These are phyloP conservation scores for Anguilla marmorata DNA, from an alignment of 2,797 vertebrate genomes.

Conservation along the genomic window DNA sequence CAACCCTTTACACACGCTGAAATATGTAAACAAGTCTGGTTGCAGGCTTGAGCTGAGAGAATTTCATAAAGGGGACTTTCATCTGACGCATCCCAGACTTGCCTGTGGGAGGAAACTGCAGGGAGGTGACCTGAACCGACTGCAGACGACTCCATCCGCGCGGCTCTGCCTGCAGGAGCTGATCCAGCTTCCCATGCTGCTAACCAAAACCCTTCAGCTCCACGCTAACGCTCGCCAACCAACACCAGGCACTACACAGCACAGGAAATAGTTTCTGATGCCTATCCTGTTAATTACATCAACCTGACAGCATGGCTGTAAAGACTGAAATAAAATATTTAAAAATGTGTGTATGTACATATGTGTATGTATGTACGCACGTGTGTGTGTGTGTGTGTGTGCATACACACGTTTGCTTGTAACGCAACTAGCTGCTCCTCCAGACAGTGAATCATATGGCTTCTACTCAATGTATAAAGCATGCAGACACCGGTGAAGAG, in stretches of 20 bases:
- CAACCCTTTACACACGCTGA: background rate
- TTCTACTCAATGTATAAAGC: background rate
- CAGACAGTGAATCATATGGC: background rate
- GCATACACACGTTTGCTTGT: too few relatives aligned
- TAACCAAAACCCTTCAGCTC: background rate
- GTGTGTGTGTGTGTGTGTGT: background rate
- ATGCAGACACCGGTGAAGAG: background rate
- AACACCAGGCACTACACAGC: background rate
- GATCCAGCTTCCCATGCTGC: background rate
- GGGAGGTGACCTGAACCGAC: conserved; percentile 4
- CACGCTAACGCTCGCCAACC: background rate
- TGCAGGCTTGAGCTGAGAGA: background rate
- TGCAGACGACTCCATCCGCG: conserved; percentile 27
- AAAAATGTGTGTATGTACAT: too few relatives aligned
- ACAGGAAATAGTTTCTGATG: background rate
- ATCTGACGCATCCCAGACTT: background rate
- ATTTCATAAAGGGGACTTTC: background rate
- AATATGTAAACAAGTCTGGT: background rate
- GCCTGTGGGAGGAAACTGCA: conserved; percentile 6
- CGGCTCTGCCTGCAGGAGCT: background rate
- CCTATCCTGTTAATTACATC: background rate
- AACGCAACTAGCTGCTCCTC: background rate
- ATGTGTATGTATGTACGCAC: too few relatives aligned
- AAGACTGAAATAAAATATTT: too few relatives aligned
- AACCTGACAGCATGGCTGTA: background rate